These are phyloP conservation scores for Tenebrosternarchus preto DNA, from an alignment of 2,113 vertebrate genomes.

Conservation along the genomic window DNA sequence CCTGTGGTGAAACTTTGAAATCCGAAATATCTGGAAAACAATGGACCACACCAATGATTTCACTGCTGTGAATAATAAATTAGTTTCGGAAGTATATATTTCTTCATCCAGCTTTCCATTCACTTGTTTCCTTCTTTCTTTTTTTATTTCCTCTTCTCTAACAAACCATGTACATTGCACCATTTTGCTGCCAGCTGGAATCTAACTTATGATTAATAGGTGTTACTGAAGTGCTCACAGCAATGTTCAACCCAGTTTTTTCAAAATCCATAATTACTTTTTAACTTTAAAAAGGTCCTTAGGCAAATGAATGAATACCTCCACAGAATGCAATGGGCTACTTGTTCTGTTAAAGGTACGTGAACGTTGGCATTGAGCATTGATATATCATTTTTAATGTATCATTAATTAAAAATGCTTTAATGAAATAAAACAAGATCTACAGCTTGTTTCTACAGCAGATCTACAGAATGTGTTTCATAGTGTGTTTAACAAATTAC, in stretches of 20 bases:
- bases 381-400: conserved; percentile 9
- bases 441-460: too few species aligned
- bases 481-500: not conserved
- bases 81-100: not conserved
- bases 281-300: conserved; percentile 46
- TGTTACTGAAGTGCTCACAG: conserved; percentile 42
- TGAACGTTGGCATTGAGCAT: conserved; percentile 1
- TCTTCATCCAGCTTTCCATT: conserved; percentile 13
- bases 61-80: conserved; percentile 2
- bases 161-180: conserved; percentile 22
- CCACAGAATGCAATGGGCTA: conserved; percentile 1
- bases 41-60: conserved; percentile 37
- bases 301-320: conserved; percentile 33
- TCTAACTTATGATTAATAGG: conserved; percentile 47
- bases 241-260: conserved; percentile 39
- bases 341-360: not conserved
- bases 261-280: conserved; percentile 44
- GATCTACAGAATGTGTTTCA: not conserved
- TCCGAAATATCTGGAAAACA: conserved; percentile 45
- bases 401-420: not conserved
- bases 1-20: conserved; percentile 29
- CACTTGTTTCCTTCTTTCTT: conserved; percentile 1
- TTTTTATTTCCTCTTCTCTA: conserved; percentile 16
- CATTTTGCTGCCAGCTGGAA: conserved; percentile 43
- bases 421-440: not conserved